Base-by-base conservation (phyloP, 2,888 invertebrate genomes). In the Timandra comae region DNA sequence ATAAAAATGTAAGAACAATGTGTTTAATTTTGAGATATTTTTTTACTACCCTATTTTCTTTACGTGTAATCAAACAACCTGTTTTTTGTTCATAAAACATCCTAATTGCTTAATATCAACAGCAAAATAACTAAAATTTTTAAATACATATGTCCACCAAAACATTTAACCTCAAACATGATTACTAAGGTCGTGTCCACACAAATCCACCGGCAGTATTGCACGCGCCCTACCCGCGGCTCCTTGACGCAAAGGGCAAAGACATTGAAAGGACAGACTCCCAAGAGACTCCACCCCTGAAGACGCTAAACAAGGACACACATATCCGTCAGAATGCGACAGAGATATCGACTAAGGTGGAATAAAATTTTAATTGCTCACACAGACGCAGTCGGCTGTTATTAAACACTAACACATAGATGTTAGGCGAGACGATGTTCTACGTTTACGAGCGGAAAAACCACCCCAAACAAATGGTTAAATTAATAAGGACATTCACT, bases 181-280 rank as follows among this genome's bases (percentile, higher is more conserved):
- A n/a, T n/a, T n/a, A n/a, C n/a, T n/a, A n/a, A n/a, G n/a, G n/a
- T n/a, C 43, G 39, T 60, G 63, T 80, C 79, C 71, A 75, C 56
- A 52, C 52, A 65, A 67, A 55, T 59, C 56, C 55, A 62, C 61
- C 69, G 52, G 51, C 44, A 54, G 57, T 53, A 57, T 45, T 68
- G 66, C 70, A 64, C 63, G 77, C 82, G 71, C 81, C 81, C 80
- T 82, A 75, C 63, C 71, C n/a, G 75, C 63, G 68, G 66, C 75
- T 79, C 65, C 76, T 75, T 74, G 78, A 75, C 80, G 80, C 81
- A 79, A 85, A 86, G 86, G 86, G 85, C 86, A 86, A 84, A 82
- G 85, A 86, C 85, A 86, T 86, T 86, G 87, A 87, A 88, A 88
- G 88, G 87, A 88, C 88, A 88, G 88, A 88, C 88, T 88, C 89